These are phyloP conservation scores for Anguilla pacifica DNA, from an alignment of 2,797 vertebrate species.

Conservation along the genomic window DNA sequence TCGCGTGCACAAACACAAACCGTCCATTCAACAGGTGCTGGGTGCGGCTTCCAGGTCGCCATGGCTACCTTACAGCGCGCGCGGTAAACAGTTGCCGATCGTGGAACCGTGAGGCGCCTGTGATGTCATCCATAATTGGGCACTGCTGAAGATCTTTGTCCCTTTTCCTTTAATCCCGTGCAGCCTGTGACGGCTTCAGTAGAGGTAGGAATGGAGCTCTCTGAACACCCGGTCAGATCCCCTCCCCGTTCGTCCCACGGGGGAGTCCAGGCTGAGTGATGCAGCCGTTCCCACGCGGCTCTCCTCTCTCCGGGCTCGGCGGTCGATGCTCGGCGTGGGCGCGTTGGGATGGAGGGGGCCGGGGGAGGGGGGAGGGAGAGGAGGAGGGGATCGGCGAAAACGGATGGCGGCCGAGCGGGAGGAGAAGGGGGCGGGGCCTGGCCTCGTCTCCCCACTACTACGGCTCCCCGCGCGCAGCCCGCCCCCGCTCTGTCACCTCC, in stretches of 20 bases:
- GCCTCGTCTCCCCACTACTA: constrained; percentile 1
- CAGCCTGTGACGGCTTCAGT: too few relatives aligned
- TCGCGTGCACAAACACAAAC: background rate
- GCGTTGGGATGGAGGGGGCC: background rate
- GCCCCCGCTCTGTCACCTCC: background rate
- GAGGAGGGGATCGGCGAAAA: background rate
- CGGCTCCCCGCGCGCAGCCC: background rate
- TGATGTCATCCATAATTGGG: constrained; percentile 5
- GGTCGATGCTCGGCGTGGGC: constrained; percentile 43
- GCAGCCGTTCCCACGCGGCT: constrained; percentile 21
- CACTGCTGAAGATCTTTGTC: background rate
- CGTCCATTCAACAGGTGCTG: background rate
- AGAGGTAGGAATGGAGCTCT: background rate
- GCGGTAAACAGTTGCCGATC: background rate
- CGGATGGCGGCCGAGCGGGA: background rate
- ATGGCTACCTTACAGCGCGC: background rate
- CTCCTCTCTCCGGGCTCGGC: constrained; percentile 42
- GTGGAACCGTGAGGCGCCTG: background rate
- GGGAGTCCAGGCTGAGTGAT: background rate
- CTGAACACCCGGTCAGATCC: background rate
- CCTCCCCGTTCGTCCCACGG: background rate
- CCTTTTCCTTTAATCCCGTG: background rate
- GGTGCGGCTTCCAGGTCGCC: background rate
- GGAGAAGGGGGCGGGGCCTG: constrained; percentile 18
- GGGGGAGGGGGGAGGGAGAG: constrained; percentile 20